A percentile compares a stretch with the other conserved stretches of the same genome.
These are phyloP conservation scores for Adelognathus sp. DNA, from an alignment of 2,888 invertebrate species.

Conservation along the genomic window DNA sequence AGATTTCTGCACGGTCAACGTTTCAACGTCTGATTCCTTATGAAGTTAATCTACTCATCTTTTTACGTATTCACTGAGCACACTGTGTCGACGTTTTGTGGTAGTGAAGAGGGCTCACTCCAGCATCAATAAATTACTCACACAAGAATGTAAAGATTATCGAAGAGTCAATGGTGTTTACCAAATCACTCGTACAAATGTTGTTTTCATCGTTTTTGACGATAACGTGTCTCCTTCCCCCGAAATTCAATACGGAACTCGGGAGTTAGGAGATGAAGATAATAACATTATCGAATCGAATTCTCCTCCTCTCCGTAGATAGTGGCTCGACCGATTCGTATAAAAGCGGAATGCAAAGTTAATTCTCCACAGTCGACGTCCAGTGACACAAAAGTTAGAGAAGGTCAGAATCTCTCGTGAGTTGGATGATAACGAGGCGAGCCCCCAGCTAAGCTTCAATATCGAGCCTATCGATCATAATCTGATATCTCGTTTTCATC, in stretches of 20 bases:
- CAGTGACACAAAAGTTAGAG: background rate
- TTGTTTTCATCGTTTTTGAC: no score
- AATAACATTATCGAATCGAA: no score
- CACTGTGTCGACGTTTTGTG: background rate
- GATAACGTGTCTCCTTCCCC: no score
- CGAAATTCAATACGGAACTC: background rate
- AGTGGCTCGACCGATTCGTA: background rate
- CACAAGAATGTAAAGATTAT: no score
- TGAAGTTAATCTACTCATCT: background rate
- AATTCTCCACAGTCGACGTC: background rate
- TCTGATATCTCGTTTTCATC: background rate
- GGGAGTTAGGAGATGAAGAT: no score
- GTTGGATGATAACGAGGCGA: background rate
- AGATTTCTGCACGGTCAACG: background rate
- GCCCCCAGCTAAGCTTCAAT: background rate
- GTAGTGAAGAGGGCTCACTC: no score
- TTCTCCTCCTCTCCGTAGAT: no score
- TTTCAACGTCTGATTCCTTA: background rate
- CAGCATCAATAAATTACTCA: no score
- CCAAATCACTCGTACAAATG: no score
- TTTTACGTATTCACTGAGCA: background rate
- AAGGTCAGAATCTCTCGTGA: background rate
- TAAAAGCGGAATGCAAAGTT: conserved; percentile 6
- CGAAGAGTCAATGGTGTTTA: no score
- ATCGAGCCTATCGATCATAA: background rate